Evolutionary conservation across 2,888 invertebrate genomes (phyloP).

Genomic region (Drosophila sordidula): DNA sequence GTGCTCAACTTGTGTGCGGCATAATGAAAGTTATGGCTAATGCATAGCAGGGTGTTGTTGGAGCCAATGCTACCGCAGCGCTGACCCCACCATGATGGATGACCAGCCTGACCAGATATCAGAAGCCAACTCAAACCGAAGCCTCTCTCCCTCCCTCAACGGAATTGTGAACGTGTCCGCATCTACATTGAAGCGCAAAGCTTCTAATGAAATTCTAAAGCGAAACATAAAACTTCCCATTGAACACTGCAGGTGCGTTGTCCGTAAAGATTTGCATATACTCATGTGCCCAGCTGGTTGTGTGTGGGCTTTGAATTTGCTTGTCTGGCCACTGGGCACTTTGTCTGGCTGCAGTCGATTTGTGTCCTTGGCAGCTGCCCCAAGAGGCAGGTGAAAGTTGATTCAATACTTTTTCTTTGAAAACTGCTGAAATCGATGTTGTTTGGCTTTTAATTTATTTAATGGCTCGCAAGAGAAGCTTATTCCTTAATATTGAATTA

Average conservation of each 20-base stretch:
- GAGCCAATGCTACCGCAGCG: slow-evolving; percentile 5
- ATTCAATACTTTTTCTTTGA: slow-evolving; percentile 36
- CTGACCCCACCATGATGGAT: slow-evolving; percentile 53
- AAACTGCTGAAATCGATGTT: slow-evolving; percentile 45
- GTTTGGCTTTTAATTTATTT: slow-evolving; percentile 63
- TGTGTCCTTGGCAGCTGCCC: slow-evolving; percentile 39
- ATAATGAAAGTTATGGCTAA: slow-evolving; percentile 79
- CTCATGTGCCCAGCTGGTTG: not conserved
- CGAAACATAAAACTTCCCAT: slow-evolving; percentile 64
- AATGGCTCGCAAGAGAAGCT: slow-evolving; percentile 49
- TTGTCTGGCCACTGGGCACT: slow-evolving; percentile 31
- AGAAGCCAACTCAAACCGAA: slow-evolving; percentile 1
- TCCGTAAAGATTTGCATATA: slow-evolving; percentile 43
- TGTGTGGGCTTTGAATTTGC: slow-evolving; percentile 27
- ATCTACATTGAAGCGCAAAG: slow-evolving; percentile 43
- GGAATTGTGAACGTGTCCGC: slow-evolving; percentile 20
- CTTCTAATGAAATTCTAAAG: slow-evolving; percentile 67
- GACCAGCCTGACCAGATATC: slow-evolving; percentile 15
- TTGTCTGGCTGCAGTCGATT: slow-evolving; percentile 18
- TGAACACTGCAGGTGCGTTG: slow-evolving; percentile 48
- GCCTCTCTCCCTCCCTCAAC: not conserved
- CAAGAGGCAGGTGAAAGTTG: slow-evolving; percentile 48
- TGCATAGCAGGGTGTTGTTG: slow-evolving; percentile 48
- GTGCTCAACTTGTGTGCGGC: slow-evolving; percentile 32
- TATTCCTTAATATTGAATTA: slow-evolving; percentile 38